Conservation (phyloP, 2,797 vertebrate genomes). For the Dromococcyx pavoninus region DNA sequence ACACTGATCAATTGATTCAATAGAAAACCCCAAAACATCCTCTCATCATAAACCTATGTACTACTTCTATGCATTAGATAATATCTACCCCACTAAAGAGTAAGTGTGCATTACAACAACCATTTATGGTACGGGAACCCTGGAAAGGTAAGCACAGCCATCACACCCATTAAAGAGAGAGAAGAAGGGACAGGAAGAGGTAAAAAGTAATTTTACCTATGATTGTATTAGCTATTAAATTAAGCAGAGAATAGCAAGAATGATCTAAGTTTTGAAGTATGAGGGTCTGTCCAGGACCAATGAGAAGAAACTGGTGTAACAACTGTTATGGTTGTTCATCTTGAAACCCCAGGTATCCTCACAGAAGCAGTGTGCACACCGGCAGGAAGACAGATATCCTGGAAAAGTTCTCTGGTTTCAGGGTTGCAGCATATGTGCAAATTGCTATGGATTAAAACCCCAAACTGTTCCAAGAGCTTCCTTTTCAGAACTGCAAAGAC, state of each 20-base stretch:
- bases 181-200: neutral
- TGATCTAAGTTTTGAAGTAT: neutral
- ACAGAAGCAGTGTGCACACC: rapidly evolving
- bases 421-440: neutral
- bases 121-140: neutral
- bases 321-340: neutral
- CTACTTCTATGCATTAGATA: neutral
- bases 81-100: neutral
- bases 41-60: neutral
- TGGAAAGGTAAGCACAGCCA: neutral
- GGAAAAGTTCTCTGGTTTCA: neutral
- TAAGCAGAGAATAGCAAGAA: neutral
- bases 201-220: neutral
- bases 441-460: neutral
- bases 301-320: neutral
- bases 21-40: neutral
- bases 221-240: neutral
- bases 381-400: neutral
- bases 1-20: neutral
- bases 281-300: neutral
- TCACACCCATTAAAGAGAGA: neutral
- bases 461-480: neutral
- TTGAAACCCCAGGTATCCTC: neutral
- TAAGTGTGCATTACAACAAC: neutral
- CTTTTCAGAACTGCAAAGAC: neutral